phyloP scores from a whole-genome alignment of 2,797 vertebrate genomes.

The Xyrichtys novacula region DNA sequence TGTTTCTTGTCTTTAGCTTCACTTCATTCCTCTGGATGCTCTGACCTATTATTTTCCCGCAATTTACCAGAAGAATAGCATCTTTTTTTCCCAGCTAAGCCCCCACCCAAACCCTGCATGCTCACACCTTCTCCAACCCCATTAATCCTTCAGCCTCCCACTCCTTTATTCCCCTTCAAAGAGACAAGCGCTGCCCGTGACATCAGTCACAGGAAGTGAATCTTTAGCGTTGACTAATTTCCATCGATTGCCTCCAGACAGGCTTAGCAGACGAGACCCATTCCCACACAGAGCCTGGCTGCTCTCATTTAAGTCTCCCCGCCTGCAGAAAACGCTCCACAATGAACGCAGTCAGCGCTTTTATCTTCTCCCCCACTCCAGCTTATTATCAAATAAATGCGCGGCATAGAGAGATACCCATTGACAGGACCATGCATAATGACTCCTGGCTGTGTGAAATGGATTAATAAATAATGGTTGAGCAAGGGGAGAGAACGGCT shows the following conservation, averaged over 20 bases:
- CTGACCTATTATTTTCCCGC: slow-evolving; percentile 62
- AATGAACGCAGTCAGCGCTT: slow-evolving; percentile 85
- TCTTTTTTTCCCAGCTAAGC: slow-evolving; percentile 54
- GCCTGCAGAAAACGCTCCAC: slow-evolving; percentile 78
- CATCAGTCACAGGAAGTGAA: slow-evolving; percentile 87
- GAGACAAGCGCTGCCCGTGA: slow-evolving; percentile 81
- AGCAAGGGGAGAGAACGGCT: slow-evolving; percentile 74
- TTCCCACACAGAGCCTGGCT: slow-evolving; percentile 84
- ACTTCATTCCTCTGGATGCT: slow-evolving; percentile 38
- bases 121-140: slow-evolving; percentile 73
- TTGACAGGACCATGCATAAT: slow-evolving; percentile 85
- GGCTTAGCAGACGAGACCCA: slow-evolving; percentile 85
- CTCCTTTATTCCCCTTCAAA: slow-evolving; percentile 81
- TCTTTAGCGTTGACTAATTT: slow-evolving; percentile 89
- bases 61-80: slow-evolving; percentile 59
- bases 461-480: slow-evolving; percentile 86
- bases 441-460: slow-evolving; percentile 86
- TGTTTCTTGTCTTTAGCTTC: slow-evolving; percentile 34
- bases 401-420: slow-evolving; percentile 83
- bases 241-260: slow-evolving; percentile 88
- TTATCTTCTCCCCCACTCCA: slow-evolving; percentile 82
- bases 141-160: slow-evolving; percentile 77
- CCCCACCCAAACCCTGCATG: slow-evolving; percentile 52
- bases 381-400: slow-evolving; percentile 88
- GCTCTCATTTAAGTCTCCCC: slow-evolving; percentile 81